These are phyloP conservation scores for Rhea americana DNA, from an alignment of 2,113 vertebrate species.

Conservation along the genomic window DNA sequence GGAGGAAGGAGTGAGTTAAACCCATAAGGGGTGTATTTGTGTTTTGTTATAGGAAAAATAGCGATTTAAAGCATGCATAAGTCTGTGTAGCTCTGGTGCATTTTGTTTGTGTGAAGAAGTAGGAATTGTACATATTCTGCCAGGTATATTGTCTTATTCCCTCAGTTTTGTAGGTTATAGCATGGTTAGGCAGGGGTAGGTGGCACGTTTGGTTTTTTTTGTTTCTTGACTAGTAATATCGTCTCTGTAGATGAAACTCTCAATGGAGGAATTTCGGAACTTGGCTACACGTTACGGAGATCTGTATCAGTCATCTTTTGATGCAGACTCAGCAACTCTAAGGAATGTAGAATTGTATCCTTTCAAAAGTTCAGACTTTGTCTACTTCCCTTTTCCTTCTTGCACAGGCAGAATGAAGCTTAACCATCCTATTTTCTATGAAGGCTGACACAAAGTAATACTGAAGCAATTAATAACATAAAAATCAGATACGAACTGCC, in stretches of 20 bases:
- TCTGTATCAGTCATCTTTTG: constrained; percentile 95
- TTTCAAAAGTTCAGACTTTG: background rate
- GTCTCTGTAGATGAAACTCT: constrained; percentile 89
- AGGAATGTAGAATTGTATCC: constrained; percentile 98
- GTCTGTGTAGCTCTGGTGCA: background rate
- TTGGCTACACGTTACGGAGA: constrained; percentile 92
- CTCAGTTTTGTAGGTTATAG: background rate
- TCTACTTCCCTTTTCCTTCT: background rate
- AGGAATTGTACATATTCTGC: background rate
- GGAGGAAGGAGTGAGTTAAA: background rate
- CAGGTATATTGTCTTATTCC: background rate
- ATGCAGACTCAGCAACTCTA: constrained; percentile 93
- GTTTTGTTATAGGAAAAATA: background rate
- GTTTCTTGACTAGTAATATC: background rate
- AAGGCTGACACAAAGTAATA: background rate
- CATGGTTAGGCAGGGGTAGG: background rate
- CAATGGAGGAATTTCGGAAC: constrained; percentile 93
- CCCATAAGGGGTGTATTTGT: background rate
- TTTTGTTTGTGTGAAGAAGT: background rate
- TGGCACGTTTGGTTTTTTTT: background rate
- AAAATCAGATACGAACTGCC: background rate
- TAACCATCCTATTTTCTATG: background rate
- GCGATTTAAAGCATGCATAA: fast-evolving
- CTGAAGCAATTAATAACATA: background rate
- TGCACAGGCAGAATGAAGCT: background rate